Conservation (phyloP, 2,797 vertebrate species). For the Synanceia verrucosa region DNA sequence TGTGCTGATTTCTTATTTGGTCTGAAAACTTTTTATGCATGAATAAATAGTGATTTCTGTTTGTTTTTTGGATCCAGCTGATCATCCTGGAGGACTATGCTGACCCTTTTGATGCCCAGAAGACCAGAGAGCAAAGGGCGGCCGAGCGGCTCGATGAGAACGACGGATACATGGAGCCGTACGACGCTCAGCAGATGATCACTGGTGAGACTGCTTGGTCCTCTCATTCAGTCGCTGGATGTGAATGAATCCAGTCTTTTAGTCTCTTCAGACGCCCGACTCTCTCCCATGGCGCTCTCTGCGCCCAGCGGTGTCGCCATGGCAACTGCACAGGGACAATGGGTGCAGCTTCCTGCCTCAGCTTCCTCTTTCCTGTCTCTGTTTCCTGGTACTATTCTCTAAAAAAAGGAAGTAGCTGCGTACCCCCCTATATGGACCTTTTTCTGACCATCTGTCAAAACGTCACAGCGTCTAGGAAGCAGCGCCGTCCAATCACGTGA, state of each 20-base stretch:
- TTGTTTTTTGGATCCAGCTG: constrained; percentile 76
- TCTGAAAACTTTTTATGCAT: neutral
- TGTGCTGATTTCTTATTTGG: no score
- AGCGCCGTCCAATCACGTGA: constrained; percentile 74
- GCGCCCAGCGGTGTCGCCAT: constrained; percentile 70
- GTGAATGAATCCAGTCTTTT: constrained; percentile 49
- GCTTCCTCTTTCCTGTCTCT: constrained; percentile 90
- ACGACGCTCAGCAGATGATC: constrained; percentile 97
- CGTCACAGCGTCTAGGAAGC: constrained; percentile 82
- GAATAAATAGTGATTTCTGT: neutral
- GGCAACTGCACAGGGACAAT: constrained; percentile 81
- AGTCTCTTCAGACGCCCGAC: constrained; percentile 36
- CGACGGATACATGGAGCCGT: constrained; percentile 97
- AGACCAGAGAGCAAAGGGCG: constrained; percentile 90
- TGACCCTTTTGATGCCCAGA: constrained; percentile 93
- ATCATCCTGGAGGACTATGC: constrained; percentile 96
- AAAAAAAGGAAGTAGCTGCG: constrained; percentile 82
- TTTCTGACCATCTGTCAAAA: constrained; percentile 76
- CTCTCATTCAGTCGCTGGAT: neutral
- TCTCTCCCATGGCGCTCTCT: constrained; percentile 50
- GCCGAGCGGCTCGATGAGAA: constrained; percentile 91
- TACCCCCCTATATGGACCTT: constrained; percentile 66
- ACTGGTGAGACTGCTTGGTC: constrained; percentile 82
- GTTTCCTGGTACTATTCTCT: constrained; percentile 89
- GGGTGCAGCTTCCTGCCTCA: constrained; percentile 90